phyloP scores from a whole-genome alignment of 1,140 invertebrate species.

The Campodea augens region DNA sequence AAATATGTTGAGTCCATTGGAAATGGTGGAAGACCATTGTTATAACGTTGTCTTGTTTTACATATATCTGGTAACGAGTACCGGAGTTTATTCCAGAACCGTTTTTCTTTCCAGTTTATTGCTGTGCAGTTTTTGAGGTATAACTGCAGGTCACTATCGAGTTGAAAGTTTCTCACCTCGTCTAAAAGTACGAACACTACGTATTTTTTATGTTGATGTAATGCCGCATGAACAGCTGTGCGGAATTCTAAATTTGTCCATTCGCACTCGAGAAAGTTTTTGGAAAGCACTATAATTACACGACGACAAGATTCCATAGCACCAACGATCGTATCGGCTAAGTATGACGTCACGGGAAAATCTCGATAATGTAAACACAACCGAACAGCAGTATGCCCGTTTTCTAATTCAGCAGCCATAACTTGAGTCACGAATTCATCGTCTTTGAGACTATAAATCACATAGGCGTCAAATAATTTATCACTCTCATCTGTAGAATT shows the following conservation, averaged over 20 bases:
- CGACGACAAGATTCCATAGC: constrained; percentile 65
- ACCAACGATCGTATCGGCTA: constrained; percentile 60
- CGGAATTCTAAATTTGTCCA: constrained; percentile 68
- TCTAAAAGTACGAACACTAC: constrained; percentile 29
- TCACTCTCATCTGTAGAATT: constrained; percentile 32
- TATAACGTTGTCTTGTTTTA: constrained; percentile 3
- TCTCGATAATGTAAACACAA: constrained; percentile 62
- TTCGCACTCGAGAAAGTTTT: constrained; percentile 68
- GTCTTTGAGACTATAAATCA: constrained; percentile 71
- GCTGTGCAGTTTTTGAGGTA: constrained; percentile 66
- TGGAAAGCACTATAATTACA: constrained; percentile 56
- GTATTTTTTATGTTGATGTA: constrained; percentile 14
- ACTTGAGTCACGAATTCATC: constrained; percentile 56
- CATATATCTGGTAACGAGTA: constrained; percentile 62
- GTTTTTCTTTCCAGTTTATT: constrained; percentile 63
- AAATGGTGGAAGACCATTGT: constrained; percentile 22
- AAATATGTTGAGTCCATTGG: not conserved
- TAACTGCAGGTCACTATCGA: constrained; percentile 62
- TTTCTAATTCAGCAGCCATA: constrained; percentile 58
- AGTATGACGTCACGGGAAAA: constrained; percentile 46
- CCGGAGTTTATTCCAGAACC: constrained; percentile 75
- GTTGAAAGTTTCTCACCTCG: constrained; percentile 31
- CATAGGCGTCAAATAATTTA: constrained; percentile 65
- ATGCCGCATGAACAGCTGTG: constrained; percentile 61
- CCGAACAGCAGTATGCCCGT: constrained; percentile 36